Base-by-base conservation (phyloP, 2,888 invertebrate species). In the Lasioglossum pauxillum region DNA sequence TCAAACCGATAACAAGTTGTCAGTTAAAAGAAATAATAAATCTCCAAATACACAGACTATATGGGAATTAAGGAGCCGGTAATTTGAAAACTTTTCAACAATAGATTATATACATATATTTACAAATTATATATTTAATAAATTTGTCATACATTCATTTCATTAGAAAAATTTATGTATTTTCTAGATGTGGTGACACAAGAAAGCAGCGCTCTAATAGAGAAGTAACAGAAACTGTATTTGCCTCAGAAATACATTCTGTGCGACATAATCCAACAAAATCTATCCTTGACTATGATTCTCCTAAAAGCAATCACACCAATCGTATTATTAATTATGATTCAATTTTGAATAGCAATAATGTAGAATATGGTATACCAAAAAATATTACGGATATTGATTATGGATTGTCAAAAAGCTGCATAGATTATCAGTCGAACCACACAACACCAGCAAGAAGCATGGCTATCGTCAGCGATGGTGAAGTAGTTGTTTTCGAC, bases 401-500 rank as follows among this genome's bases (percentile, higher is more conserved):
- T 86, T 95, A 95, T 93, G 95, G 95, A 82, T 86, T 95, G 83
- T 93, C 94, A 53, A 94, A 95, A 89, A 93, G 94, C 87, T 94
- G 94, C 91, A 90, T 94, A 95, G 95, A 95, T 90, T 94, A 95
- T 90, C 92, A 93, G 80, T 95, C 95, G 16, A 95, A 95, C 86
- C 93, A 95, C 76, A 93, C 95, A 75, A 94, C 95, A 38, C 94
- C 93, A 75, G 94, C 92, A 78, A 95, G 94, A 94, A 95, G 93
- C 88, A 95, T 95, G 95, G 94, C 95, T 38, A 94, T 95, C 27
- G 97, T 97, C 87, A 97, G 97, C 78, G 97, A 97, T 85, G 97
- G 97, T 35, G 98, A 97, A 94, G 97, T 98, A 75, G 98, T 98
- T 91, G 98, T 98, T 78, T 98, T 98, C 93, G 98, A 98, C 94